Evolutionary conservation across 2,888 invertebrate genomes (phyloP).

Genomic region (Boloria selene): DNA sequence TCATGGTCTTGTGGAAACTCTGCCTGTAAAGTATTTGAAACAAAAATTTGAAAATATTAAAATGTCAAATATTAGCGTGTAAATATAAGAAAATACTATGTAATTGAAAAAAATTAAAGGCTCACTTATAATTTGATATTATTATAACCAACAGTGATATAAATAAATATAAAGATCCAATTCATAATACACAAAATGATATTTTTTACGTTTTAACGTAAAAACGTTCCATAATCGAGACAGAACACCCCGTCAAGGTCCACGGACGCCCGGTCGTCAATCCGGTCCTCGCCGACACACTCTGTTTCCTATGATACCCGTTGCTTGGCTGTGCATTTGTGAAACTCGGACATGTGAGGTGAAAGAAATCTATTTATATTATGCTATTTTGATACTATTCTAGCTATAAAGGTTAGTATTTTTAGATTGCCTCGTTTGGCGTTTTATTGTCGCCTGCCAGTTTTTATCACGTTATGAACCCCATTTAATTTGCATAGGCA

Average conservation of each 20-base stretch:
- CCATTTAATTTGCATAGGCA: no score
- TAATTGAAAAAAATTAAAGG: no score
- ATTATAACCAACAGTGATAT: no score
- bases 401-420: not conserved
- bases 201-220: conserved; percentile 9
- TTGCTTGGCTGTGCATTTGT: conserved; percentile 36
- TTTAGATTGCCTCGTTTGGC: not conserved
- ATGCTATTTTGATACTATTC: conserved; percentile 3
- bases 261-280: conserved; percentile 50
- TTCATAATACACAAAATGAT: not conserved
- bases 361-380: conserved; percentile 23
- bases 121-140: no score
- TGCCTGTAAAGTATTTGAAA: no score
- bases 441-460: no score
- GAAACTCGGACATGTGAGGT: conserved; percentile 38
- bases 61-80: no score
- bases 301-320: conserved; percentile 60
- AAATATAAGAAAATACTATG: no score
- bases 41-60: no score
- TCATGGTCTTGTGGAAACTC: no score
- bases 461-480: no score
- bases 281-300: conserved; percentile 61
- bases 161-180: not conserved
- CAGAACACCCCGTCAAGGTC: conserved; percentile 62
- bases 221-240: conserved; percentile 30